Conservation (phyloP, 2,888 invertebrate species). For the Electrophaes corylata region DNA sequence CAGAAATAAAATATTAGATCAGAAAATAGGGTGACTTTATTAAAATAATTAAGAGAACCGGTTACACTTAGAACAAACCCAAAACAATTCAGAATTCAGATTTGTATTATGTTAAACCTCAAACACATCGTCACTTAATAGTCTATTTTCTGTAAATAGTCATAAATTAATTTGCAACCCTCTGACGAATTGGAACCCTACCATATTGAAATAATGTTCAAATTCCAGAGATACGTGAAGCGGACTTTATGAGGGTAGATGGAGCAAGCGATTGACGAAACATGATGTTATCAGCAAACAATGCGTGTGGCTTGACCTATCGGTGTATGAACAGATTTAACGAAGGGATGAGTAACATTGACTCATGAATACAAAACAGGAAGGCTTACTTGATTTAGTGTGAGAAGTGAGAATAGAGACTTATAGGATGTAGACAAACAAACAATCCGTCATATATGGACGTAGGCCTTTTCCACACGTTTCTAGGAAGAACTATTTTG, state of each 20-base stretch:
- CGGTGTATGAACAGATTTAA: constrained; percentile 54
- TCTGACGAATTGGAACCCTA: constrained; percentile 18
- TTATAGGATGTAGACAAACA: background rate
- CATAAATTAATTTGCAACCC: constrained; percentile 44
- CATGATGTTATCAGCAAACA: constrained; percentile 73
- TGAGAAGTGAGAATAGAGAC: constrained; percentile 13
- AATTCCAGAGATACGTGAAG: background rate
- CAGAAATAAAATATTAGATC: background rate
- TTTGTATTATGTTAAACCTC: constrained; percentile 47
- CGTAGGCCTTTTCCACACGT: too few relatives aligned
- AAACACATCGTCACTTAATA: constrained; percentile 52
- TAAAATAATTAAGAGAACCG: constrained; percentile 17
- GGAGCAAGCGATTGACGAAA: constrained; percentile 66
- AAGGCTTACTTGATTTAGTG: constrained; percentile 31
- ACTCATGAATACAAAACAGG: constrained; percentile 36
- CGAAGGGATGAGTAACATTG: constrained; percentile 49
- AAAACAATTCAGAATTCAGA: constrained; percentile 50
- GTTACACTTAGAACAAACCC: constrained; percentile 13
- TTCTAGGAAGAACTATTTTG: too few relatives aligned
- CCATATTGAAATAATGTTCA: constrained; percentile 14
- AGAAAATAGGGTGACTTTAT: background rate
- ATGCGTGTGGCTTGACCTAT: constrained; percentile 75
- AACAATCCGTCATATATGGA: too few relatives aligned
- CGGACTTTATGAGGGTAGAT: constrained; percentile 49
- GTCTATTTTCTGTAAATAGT: constrained; percentile 56